A percentile compares a stretch with the other conserved stretches of the same genome.
These are phyloP conservation scores for Lagorchestes hirsutus DNA, from an alignment of 2,797 vertebrate genomes.

Conservation along the genomic window DNA sequence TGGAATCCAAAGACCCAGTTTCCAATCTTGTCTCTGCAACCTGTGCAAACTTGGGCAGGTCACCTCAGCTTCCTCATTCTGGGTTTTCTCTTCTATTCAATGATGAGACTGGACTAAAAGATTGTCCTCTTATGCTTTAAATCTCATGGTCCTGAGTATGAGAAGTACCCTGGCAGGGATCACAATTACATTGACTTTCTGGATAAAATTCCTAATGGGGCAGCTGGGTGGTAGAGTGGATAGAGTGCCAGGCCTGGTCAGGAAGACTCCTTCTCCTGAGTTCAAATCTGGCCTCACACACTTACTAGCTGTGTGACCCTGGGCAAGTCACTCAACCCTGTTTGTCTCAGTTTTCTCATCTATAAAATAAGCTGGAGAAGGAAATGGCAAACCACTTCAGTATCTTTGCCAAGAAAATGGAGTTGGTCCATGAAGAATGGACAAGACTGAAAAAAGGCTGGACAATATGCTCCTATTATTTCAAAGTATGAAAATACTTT, in stretches of 20 bases:
- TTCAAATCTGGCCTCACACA: background rate
- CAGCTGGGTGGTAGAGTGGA: too few species aligned
- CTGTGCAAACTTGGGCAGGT: background rate
- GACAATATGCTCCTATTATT: constrained; percentile 30
- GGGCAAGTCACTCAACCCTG: background rate
- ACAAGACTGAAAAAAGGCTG: background rate
- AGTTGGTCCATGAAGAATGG: too few species aligned
- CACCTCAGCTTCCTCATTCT: background rate
- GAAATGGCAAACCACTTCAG: background rate
- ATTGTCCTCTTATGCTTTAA: background rate
- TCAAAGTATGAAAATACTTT: constrained; percentile 63
- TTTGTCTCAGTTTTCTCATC: background rate
- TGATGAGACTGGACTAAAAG: background rate
- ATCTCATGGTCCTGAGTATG: background rate
- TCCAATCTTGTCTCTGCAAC: background rate
- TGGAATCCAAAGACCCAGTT: background rate
- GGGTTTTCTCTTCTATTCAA: background rate
- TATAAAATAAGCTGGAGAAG: background rate
- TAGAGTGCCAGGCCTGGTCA: background rate
- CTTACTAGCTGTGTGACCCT: background rate
- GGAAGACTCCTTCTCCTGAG: background rate
- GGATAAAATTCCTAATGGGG: background rate
- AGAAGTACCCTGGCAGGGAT: background rate
- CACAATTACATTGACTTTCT: background rate
- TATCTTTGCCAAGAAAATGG: background rate